Base-by-base conservation (phyloP, 2,797 vertebrate species). In the Bradypodion pumilum region DNA sequence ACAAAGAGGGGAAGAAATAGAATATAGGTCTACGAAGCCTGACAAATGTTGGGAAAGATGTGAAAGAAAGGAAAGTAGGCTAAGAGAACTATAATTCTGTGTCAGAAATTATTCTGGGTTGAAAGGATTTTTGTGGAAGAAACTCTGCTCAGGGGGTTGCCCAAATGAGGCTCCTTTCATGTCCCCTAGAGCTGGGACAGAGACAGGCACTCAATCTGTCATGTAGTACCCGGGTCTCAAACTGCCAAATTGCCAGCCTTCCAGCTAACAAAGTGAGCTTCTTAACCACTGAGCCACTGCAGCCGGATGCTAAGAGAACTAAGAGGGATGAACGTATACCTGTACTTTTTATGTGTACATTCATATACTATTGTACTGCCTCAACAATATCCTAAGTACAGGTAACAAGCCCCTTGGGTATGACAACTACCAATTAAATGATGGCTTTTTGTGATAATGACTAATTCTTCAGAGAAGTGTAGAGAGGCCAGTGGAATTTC, bases 361-460 rank as follows among this genome's bases (percentile, higher is more conserved):
- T 13, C 29, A 29, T 29, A 44, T 77, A 56, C 40, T 5, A 42
- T 27, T 68, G 52, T 9, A 32, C n/a, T 74, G 23, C 40, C 27
- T 80, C 65, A 8, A 13, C 83, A 74, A 91, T 88, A 12, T 69
- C 62, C 83, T 63, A 74, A 78, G 83, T 1, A 66, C 40, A 59
- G 37, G 35, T 79, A 19, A 70, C 44, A 59, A 37, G 32, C 77
- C 15, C 4, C 37, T 74, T 0, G 0, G 0, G 7, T 62, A 80
- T 9, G 75, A 40, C 59, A 82, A 25, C 9, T 23, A 87, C 68
- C 73, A n/a, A 80, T 82, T 76, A 10, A 25, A 69, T 82, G 46
- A 1, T 63, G 12, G 16, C 62, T 27, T 0, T 1, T 0, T 0
- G 16, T 0, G 25, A 49, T 0, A 82, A 52, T 1, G 65, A 59